A percentile compares a stretch with the other conserved stretches of the same genome.
These are phyloP conservation scores for Lumbricus terrestris DNA, from an alignment of 2,888 invertebrate genomes.

Conservation along the genomic window DNA sequence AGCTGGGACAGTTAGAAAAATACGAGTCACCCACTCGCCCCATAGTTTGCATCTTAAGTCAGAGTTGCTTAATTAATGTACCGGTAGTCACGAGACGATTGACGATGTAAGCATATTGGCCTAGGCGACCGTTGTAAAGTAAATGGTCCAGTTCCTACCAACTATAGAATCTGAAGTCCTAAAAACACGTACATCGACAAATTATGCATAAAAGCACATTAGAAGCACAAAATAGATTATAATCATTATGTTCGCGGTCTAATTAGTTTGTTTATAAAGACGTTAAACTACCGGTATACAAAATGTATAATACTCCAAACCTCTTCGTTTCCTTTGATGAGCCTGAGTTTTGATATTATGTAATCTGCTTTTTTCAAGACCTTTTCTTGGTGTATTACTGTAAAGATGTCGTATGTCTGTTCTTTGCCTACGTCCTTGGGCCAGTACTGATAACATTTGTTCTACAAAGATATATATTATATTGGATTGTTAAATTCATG, in stretches of 20 bases:
- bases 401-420: not conserved
- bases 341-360: not conserved
- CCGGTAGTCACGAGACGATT: not conserved
- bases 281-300: not conserved
- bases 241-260: not conserved
- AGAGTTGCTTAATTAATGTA: not conserved
- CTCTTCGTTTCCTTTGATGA: not conserved
- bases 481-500: not conserved
- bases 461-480: not conserved
- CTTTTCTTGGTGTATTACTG: not conserved
- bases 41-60: not conserved
- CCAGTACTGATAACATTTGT: conserved; percentile 14
- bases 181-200: too few relatives aligned
- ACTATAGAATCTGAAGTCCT: not conserved
- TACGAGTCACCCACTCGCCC: too few relatives aligned
- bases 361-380: not conserved
- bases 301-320: too few relatives aligned
- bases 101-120: not conserved
- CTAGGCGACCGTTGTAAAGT: not conserved
- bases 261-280: not conserved
- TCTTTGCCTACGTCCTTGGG: not conserved
- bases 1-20: too few relatives aligned
- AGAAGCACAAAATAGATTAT: not conserved
- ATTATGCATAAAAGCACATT: not conserved
- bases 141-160: not conserved